These are phyloP conservation scores for Nesoenas mayeri DNA, from an alignment of 2,113 vertebrate species.

Conservation along the genomic window DNA sequence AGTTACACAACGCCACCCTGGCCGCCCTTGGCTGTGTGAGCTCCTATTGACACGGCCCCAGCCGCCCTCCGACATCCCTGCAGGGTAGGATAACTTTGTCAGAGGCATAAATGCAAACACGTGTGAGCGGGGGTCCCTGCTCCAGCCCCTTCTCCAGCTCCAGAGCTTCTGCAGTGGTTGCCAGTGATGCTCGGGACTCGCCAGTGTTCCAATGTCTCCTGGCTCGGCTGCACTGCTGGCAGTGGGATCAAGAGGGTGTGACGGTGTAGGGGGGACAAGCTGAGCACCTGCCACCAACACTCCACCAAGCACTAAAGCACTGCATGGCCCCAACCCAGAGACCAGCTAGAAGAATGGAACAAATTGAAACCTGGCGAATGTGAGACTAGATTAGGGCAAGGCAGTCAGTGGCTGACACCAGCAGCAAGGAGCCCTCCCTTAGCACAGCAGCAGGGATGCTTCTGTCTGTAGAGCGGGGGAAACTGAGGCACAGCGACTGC, in stretches of 20 bases:
- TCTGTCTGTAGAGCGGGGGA: neutral
- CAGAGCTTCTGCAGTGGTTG: rapidly evolving
- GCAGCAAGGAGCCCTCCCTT: neutral
- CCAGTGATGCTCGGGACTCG: rapidly evolving
- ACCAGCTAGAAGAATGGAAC: neutral
- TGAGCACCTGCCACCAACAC: neutral
- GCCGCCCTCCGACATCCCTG: conserved; percentile 18
- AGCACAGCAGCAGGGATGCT: neutral
- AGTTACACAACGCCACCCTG: neutral
- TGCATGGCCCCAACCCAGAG: rapidly evolving
- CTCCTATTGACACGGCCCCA: conserved; percentile 39
- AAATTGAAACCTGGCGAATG: neutral
- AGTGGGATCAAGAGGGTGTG: rapidly evolving
- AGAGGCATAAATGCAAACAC: neutral
- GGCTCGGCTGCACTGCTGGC: rapidly evolving
- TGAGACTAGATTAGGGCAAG: neutral
- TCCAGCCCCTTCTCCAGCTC: neutral
- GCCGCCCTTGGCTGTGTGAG: neutral
- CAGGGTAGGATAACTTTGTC: neutral
- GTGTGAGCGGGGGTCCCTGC: neutral
- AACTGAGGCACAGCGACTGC: neutral
- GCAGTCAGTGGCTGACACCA: rapidly evolving
- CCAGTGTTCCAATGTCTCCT: neutral
- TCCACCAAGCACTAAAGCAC: neutral
- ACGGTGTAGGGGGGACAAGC: rapidly evolving